Evolutionary conservation across 2,888 invertebrate genomes (phyloP).

Genomic region (Cheiracanthium punctorium): DNA sequence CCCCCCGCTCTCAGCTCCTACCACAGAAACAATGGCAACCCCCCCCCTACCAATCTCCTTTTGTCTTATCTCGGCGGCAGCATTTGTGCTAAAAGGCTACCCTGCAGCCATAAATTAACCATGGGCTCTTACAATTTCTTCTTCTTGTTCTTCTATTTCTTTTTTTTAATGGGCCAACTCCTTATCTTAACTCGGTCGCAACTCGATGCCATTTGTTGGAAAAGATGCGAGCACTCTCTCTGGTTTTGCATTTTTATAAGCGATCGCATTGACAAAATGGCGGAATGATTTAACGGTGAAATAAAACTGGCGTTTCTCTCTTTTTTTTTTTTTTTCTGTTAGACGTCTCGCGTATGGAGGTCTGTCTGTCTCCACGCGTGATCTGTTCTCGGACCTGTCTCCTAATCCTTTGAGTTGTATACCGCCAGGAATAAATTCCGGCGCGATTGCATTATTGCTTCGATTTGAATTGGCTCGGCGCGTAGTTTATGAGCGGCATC

Average conservation of each 20-base stretch:
- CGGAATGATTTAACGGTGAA: not conserved
- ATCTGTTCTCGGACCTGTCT: not conserved
- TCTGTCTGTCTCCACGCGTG: not conserved
- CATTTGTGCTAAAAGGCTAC: slow-evolving; percentile 57
- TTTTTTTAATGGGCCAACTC: not conserved
- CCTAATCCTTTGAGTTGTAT: not conserved
- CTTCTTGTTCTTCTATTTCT: no score
- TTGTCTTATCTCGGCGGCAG: slow-evolving; percentile 24
- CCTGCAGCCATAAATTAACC: slow-evolving; percentile 43
- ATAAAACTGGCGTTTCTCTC: not conserved
- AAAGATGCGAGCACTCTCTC: not conserved
- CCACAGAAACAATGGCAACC: not conserved
- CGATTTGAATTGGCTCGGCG: no score
- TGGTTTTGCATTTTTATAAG: not conserved
- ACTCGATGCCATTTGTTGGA: not conserved
- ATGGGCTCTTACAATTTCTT: not conserved
- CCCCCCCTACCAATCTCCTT: not conserved
- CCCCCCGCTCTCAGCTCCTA: not conserved
- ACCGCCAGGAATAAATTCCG: not conserved
- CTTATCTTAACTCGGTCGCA: not conserved
- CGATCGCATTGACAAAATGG: not conserved
- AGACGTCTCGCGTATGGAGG: not conserved
- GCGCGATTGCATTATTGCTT: not conserved
- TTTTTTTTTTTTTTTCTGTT: no score
- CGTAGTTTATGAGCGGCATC: no score